These are phyloP conservation scores for Platycheirus albimanus DNA, from an alignment of 2,888 invertebrate genomes.

Conservation along the genomic window DNA sequence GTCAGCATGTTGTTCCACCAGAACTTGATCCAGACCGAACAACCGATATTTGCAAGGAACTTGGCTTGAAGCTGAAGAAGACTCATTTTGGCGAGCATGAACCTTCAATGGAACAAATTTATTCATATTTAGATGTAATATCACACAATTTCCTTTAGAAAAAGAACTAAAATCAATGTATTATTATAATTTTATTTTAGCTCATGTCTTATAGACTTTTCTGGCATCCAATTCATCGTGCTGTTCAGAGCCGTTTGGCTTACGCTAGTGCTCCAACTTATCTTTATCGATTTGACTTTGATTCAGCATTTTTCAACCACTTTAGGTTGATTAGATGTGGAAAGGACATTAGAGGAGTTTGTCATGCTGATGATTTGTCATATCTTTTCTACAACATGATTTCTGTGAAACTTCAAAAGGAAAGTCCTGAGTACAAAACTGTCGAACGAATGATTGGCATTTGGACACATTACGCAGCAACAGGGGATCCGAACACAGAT, in stretches of 20 bases:
- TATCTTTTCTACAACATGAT: constrained; percentile 79
- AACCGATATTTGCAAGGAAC: constrained; percentile 75
- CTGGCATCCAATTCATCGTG: constrained; percentile 78
- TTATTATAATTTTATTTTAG: constrained; percentile 74
- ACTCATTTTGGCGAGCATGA: constrained; percentile 78
- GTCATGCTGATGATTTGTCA: constrained; percentile 81
- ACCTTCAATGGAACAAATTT: constrained; percentile 78
- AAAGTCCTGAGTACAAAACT: constrained; percentile 79
- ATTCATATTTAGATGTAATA: constrained; percentile 79
- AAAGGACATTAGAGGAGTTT: constrained; percentile 79
- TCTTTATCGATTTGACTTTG: constrained; percentile 81
- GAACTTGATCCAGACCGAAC: constrained; percentile 76
- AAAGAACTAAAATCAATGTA: too few relatives aligned
- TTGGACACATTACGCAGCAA: constrained; percentile 80
- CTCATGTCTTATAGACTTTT: constrained; percentile 77
- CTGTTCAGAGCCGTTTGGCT: constrained; percentile 78
- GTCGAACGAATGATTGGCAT: constrained; percentile 79
- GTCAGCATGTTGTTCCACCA: constrained; percentile 76
- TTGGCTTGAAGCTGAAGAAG: constrained; percentile 77
- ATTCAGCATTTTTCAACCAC: constrained; percentile 79
- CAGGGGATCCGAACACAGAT: constrained; percentile 79
- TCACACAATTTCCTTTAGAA: background rate
- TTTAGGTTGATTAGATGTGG: constrained; percentile 79
- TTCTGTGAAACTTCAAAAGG: constrained; percentile 76
- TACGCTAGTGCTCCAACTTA: constrained; percentile 79